Evolutionary conservation across 2,113 vertebrate genomes (phyloP).

Genomic region (Apodemus sylvaticus): DNA sequence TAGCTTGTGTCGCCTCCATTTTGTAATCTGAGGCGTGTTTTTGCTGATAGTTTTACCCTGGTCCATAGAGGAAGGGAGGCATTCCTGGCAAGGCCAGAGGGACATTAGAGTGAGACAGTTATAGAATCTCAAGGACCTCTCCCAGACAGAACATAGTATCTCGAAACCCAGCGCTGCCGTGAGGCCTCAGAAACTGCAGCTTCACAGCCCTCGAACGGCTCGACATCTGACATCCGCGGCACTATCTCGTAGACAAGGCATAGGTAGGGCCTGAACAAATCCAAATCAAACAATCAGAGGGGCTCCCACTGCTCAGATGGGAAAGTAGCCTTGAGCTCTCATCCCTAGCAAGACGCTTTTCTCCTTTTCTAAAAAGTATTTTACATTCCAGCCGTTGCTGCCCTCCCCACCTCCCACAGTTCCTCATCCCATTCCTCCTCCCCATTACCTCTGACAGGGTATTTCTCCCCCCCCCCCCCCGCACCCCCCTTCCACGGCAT

Average conservation of each 20-base stretch:
- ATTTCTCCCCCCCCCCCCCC: too few relatives aligned
- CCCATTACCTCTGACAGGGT: not conserved
- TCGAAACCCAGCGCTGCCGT: rapidly evolving
- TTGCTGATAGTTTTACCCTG: rapidly evolving
- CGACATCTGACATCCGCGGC: too few relatives aligned
- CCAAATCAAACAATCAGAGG: not conserved
- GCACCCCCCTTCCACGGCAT: too few relatives aligned
- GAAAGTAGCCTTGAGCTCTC: not conserved
- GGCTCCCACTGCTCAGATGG: not conserved
- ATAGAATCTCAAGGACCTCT: not conserved
- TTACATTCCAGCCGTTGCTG: not conserved
- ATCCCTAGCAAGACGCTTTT: not conserved
- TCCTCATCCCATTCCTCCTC: not conserved
- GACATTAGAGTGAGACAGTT: too few relatives aligned
- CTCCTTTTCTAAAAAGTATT: too few relatives aligned
- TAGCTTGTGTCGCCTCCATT: rapidly evolving
- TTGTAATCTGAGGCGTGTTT: not conserved
- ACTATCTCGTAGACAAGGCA: not conserved
- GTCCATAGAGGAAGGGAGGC: not conserved
- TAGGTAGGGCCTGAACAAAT: too few relatives aligned
- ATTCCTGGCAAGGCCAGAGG: rapidly evolving
- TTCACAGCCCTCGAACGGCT: too few relatives aligned
- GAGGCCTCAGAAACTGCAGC: not conserved
- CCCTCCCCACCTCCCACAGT: not conserved
- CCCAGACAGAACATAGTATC: not conserved